Base-by-base conservation (phyloP, 2,113 vertebrate species). In the Oenanthe melanoleuca region DNA sequence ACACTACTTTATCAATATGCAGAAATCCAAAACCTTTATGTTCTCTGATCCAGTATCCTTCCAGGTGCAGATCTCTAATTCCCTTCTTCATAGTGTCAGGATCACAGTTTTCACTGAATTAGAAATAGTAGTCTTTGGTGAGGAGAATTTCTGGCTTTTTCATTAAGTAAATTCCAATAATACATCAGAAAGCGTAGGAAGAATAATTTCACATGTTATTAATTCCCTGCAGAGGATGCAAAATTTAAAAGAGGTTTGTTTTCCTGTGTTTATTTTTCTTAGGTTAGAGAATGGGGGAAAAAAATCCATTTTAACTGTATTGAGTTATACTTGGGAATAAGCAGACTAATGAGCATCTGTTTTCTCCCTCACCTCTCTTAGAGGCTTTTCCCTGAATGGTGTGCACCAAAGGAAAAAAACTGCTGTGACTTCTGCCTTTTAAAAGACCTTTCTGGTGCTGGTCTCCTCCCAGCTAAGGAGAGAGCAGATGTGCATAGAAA, bases 171-270 rank as follows among this genome's bases (percentile, higher is more conserved):
- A 60, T 6, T 6, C 52, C 4, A 14, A 33, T 61, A 83, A 59
- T 84, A 49, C 22, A 86, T 74, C 69, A 80, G 56, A 70, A 88
- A 92, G 14, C 21, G 1, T 78, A 47, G 53, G 34, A 86, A 80
- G 52, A 92, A 59, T 74, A 63, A 93, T 88, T 94, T 88, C 34
- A 77, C 71, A 37, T 47, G 37, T 90, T 94, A 88, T 77, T 92
- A 86, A 88, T 83, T 74, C 38, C 29, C 37, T 84, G 26, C 56
- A 90, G 60, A 83, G 15, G 8, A 73, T 74, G 56, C 19, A 79
- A 87, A 88, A 69, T 92, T 56, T 79, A 59, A 34, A 31, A 86
- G 13, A 78, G 31, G 14, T 63, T 78, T 69, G 26, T 70, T 79
- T 89, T 86, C 50, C 38, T 52, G 19, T 63, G 11, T 79, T 88